phyloP scores from a whole-genome alignment of 37 sponge, comb jelly and placozoan genomes.

The Bolinopsis microptera region DNA sequence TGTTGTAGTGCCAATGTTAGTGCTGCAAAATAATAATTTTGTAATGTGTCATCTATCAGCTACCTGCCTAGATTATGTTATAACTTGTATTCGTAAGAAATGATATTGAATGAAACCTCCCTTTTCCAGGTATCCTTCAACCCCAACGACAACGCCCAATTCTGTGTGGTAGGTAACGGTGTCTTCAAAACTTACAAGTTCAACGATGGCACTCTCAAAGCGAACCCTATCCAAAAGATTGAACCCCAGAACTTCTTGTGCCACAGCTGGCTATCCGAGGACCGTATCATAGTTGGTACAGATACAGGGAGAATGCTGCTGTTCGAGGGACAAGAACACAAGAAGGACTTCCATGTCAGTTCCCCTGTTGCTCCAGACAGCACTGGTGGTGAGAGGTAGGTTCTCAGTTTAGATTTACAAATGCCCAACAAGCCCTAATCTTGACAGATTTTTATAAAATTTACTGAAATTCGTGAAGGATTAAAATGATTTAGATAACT shows the following conservation, averaged over 20 bases:
- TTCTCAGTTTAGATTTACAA: no score
- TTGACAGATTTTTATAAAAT: no score
- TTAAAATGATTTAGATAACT: not conserved
- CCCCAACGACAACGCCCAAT: slow-evolving; percentile 92
- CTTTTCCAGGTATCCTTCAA: slow-evolving; percentile 93
- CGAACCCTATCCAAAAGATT: slow-evolving; percentile 78
- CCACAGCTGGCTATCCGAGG: slow-evolving; percentile 91
- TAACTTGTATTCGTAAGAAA: no score
- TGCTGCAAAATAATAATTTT: no score
- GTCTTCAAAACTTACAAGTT: slow-evolving; percentile 91
- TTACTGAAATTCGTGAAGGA: not conserved
- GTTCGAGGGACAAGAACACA: slow-evolving; percentile 88
- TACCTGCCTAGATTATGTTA: no score
- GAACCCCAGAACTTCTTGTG: slow-evolving; percentile 89
- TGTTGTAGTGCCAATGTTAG: no score
- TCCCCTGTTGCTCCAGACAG: not conserved
- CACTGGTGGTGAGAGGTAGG: slow-evolving; percentile 17
- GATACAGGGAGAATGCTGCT: slow-evolving; percentile 84
- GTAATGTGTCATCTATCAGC: no score
- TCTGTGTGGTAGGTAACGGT: slow-evolving; percentile 87
- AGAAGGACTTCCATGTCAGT: slow-evolving; percentile 75
- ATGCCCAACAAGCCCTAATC: not conserved
- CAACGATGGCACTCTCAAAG: slow-evolving; percentile 86
- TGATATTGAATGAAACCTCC: no score
- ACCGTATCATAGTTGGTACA: slow-evolving; percentile 78